Conservation (phyloP, 2,113 vertebrate genomes). For the Falco punctatus region DNA sequence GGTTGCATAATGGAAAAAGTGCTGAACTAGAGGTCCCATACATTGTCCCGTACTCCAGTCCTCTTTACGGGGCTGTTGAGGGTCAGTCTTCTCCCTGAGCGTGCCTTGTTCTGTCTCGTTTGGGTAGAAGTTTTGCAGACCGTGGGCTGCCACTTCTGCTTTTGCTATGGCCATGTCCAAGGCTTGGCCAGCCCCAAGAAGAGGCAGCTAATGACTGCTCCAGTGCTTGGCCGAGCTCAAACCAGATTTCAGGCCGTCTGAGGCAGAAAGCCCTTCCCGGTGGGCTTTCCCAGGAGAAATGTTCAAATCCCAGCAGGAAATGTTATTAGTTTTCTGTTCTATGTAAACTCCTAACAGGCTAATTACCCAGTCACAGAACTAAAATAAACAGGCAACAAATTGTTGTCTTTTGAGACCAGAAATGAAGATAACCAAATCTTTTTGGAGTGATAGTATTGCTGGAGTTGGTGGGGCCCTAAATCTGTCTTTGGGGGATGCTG, state of each 20-base stretch:
- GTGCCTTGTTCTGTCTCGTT: background rate
- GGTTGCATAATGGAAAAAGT: background rate
- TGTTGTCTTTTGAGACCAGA: background rate
- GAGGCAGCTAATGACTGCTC: background rate
- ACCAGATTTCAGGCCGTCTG: background rate
- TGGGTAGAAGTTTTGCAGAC: background rate
- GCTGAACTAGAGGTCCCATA: background rate
- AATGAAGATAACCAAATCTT: background rate
- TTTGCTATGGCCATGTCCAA: background rate
- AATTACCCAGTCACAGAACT: background rate
- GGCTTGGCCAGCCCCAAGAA: background rate
- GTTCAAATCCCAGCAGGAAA: background rate
- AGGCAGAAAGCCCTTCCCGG: background rate
- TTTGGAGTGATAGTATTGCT: background rate
- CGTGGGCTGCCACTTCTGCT: background rate
- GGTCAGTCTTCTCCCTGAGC: background rate
- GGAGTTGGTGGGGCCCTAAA: background rate
- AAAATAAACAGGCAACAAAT: background rate
- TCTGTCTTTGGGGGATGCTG: background rate
- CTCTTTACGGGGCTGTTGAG: background rate
- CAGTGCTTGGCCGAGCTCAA: background rate
- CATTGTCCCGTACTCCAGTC: background rate
- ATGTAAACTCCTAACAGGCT: background rate
- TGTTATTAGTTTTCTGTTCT: background rate
- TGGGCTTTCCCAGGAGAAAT: background rate